Evolutionary conservation across 2,113 vertebrate genomes (phyloP).

Genomic region (Campylorhamphus procurvoides): DNA sequence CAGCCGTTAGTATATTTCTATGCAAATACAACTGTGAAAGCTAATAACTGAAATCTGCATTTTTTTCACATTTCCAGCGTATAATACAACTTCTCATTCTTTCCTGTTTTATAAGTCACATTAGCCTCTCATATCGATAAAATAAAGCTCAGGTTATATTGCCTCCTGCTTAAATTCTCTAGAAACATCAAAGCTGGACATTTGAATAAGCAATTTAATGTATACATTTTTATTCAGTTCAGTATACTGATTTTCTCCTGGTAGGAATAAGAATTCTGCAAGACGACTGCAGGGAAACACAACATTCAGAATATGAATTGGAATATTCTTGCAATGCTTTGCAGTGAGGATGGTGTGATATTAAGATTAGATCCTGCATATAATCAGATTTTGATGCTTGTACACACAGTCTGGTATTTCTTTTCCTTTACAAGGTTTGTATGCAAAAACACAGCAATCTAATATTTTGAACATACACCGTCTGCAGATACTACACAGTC

Average conservation of each 20-base stretch:
- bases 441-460: slow-evolving; percentile 59
- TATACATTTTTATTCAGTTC: slow-evolving; percentile 81
- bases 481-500: slow-evolving; percentile 38
- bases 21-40: slow-evolving; percentile 63
- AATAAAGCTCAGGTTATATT: slow-evolving; percentile 75
- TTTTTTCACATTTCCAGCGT: slow-evolving; percentile 50
- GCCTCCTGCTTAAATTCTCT: slow-evolving; percentile 74
- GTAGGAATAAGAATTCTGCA: slow-evolving; percentile 75
- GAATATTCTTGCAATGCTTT: slow-evolving; percentile 69
- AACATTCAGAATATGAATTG: slow-evolving; percentile 77
- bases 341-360: slow-evolving; percentile 69
- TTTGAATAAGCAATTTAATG: slow-evolving; percentile 82
- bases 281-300: slow-evolving; percentile 74
- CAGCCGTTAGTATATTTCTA: slow-evolving; percentile 50
- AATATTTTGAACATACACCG: slow-evolving; percentile 39
- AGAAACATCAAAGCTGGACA: slow-evolving; percentile 75
- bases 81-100: slow-evolving; percentile 28
- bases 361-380: slow-evolving; percentile 78
- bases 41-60: slow-evolving; percentile 65
- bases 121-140: slow-evolving; percentile 69
- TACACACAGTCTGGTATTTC: slow-evolving; percentile 61
- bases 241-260: slow-evolving; percentile 75
- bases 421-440: slow-evolving; percentile 68
- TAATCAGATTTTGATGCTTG: slow-evolving; percentile 76
- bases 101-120: background rate